phyloP scores from a whole-genome alignment of 2,797 vertebrate genomes.

The Rhincodon typus region DNA sequence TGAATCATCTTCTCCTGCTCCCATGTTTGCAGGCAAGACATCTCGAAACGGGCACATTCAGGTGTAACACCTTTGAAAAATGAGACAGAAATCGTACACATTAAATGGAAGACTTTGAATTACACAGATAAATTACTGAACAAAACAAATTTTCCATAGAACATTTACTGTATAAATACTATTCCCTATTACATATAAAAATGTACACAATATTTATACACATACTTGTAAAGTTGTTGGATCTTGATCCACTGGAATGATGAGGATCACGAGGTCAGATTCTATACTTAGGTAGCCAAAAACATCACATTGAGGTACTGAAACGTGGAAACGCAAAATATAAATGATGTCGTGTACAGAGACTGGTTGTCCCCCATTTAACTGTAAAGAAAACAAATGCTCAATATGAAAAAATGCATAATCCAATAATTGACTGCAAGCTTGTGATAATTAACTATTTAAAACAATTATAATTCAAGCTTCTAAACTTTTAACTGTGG shows the following conservation, averaged over 20 bases:
- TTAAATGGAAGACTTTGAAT: background rate
- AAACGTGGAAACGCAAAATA: conserved; percentile 81
- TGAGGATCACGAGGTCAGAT: conserved; percentile 84
- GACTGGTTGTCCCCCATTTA: conserved; percentile 78
- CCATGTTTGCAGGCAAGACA: background rate
- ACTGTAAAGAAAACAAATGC: conserved; percentile 54
- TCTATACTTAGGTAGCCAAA: conserved; percentile 94
- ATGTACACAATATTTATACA: background rate
- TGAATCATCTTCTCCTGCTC: background rate
- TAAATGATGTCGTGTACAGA: conserved; percentile 79
- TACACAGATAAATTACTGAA: background rate
- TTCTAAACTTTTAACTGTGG: background rate
- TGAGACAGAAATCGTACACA: background rate
- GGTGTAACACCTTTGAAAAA: background rate
- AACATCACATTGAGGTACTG: conserved; percentile 90
- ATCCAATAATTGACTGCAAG: background rate
- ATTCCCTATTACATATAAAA: background rate
- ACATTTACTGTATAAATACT: background rate
- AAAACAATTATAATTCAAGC: background rate
- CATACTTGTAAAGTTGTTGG: conserved; percentile 85
- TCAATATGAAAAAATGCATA: background rate
- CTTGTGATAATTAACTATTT: background rate
- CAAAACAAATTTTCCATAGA: background rate
- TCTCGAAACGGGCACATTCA: background rate
- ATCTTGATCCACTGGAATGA: conserved; percentile 79